Conservation (phyloP, 2,797 vertebrate genomes). For the Borostomias antarcticus region DNA sequence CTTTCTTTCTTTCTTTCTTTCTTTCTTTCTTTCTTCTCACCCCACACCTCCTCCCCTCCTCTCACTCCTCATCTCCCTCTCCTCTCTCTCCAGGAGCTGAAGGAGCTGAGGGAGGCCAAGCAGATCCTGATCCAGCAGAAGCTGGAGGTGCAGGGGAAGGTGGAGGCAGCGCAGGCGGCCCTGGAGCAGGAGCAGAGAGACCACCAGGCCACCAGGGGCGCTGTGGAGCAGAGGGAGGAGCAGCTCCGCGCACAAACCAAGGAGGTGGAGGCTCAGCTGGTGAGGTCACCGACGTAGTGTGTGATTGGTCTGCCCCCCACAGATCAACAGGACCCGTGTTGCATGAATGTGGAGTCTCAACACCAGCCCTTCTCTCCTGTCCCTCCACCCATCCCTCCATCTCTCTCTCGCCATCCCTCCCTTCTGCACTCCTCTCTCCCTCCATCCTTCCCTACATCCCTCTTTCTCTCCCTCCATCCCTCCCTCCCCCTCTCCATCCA, state of each 20-base stretch:
- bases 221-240: slow-evolving; percentile 81
- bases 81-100: slow-evolving; percentile 77
- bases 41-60: slow-evolving; percentile 16
- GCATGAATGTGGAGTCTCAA: too few relatives aligned
- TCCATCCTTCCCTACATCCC: too few relatives aligned
- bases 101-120: slow-evolving; percentile 88
- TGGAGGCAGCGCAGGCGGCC: slow-evolving; percentile 74
- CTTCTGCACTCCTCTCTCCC: too few relatives aligned
- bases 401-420: too few relatives aligned
- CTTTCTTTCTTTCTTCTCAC: neutral
- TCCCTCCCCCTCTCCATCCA: neutral
- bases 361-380: too few relatives aligned
- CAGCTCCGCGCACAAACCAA: slow-evolving; percentile 79
- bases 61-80: slow-evolving; percentile 19
- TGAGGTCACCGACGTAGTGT: slow-evolving; percentile 63
- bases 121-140: slow-evolving; percentile 96
- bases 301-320: too few relatives aligned
- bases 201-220: slow-evolving; percentile 82
- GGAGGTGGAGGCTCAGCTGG: slow-evolving; percentile 85
- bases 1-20: neutral
- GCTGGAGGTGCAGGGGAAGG: slow-evolving; percentile 87
- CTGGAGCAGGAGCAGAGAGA: slow-evolving; percentile 85
- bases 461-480: too few relatives aligned
- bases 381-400: too few relatives aligned
- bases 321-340: too few relatives aligned